Evolutionary conservation across 2,888 invertebrate species (phyloP), one percentile per base, ranked within the genome.

Genomic region (Pediacus dermestoides): DNA sequence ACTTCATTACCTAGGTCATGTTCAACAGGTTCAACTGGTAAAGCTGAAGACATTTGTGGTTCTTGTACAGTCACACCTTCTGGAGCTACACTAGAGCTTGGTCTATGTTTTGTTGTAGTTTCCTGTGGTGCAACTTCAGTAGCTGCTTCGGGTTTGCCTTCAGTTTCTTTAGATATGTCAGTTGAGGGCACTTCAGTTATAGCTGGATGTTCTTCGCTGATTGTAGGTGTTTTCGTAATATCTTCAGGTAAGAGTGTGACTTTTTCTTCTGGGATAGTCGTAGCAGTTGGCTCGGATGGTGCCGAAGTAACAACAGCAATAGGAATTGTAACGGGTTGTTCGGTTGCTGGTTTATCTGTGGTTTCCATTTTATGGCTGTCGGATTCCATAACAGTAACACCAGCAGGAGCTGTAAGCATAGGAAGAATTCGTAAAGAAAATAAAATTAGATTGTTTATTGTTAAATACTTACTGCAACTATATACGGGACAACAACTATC

Each of bases 401-500:
- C 71, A 39, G 66, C 63, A 42, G 53, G 54, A 52, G 61, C 67
- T 67, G 36, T 12, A 22, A 27, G 14, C 7, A 21, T 36, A 13
- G 2, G 13, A 9, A 18, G n/a, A 34, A 11, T 37, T 21, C 7
- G 8, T 41, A 31, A 42, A 39, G 9, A 13, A 34, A 4, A 35
- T 27, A 15, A 33, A 14, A 37, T 21, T 33, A 23, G 23, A 25
- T 15, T n/a, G 9, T 15, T 25, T 27, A 15, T 26, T 14, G 23
- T 11, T 30, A 32, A 34, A 23, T 10, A 68, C 73, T 71, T 70
- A 70, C 77, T 80, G 64, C 88, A 87, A 50, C 80, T 75, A 57
- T 85, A 88, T 44, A 80, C 80, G 30, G 88, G 87, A 55, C 88
- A 88, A 55, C 88, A 87, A 13, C 80, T 71, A 42, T 82, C 80